phyloP scores from a whole-genome alignment of 2,888 invertebrate species.

The Lypha dubia region DNA sequence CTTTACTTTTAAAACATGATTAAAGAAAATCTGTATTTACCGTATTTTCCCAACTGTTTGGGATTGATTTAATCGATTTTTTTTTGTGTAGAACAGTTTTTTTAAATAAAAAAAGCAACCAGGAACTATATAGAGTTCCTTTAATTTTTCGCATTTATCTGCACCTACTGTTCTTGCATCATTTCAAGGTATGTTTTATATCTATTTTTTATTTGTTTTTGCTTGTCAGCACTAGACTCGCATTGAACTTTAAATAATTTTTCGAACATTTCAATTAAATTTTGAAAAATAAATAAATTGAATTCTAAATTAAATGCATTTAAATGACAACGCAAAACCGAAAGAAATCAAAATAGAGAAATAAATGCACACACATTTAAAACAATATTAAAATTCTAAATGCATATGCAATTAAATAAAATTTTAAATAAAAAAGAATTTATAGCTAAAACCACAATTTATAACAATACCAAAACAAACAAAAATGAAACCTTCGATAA shows the following conservation, averaged over 20 bases:
- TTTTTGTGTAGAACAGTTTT: no score
- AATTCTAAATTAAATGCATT: background rate
- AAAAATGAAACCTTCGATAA: constrained; percentile 5
- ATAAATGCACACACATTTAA: background rate
- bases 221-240: background rate
- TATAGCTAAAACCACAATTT: constrained; percentile 33
- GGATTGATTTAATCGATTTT: no score
- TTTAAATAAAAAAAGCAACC: no score
- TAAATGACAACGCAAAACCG: constrained; percentile 29
- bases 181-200: background rate
- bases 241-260: constrained; percentile 25
- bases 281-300: constrained; percentile 6
- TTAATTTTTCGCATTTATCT: no score
- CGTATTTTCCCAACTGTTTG: no score
- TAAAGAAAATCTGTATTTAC: no score
- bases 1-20: no score
- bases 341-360: constrained; percentile 19
- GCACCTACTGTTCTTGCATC: no score
- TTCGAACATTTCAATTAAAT: constrained; percentile 21
- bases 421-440: constrained; percentile 26
- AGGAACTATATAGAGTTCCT: no score
- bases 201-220: no score
- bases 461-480: no score
- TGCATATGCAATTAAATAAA: constrained; percentile 55
- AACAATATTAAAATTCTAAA: constrained; percentile 55